Evolutionary conservation across 2,113 vertebrate species (phyloP).

Genomic region (Brienomyrus longianalis): DNA sequence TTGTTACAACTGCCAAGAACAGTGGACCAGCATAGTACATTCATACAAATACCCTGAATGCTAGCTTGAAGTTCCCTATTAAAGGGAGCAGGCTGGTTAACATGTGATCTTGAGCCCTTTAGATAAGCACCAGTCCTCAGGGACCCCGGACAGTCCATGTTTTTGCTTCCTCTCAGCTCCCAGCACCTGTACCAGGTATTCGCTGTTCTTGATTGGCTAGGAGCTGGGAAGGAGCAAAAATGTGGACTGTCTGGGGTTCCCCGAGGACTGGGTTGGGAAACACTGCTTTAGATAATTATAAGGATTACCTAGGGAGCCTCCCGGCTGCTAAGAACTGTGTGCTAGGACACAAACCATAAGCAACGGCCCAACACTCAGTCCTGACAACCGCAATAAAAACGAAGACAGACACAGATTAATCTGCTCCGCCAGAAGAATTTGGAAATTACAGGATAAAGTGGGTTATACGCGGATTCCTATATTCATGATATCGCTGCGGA

Average conservation of each 20-base stretch:
- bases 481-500: background rate
- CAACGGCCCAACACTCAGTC: too few species aligned
- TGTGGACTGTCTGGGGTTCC: too few species aligned
- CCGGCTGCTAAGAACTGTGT: background rate
- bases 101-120: background rate
- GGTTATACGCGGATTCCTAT: background rate
- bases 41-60: background rate
- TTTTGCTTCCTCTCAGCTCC: too few species aligned
- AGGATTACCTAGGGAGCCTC: background rate
- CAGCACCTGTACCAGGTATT: too few species aligned
- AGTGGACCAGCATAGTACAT: background rate
- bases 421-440: background rate
- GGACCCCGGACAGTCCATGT: too few species aligned
- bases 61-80: background rate
- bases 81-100: background rate
- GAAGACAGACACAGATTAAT: background rate
- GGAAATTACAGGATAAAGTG: background rate
- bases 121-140: background rate
- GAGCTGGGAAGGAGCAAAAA: too few species aligned
- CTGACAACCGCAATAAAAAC: background rate
- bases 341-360: background rate
- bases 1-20: background rate
- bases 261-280: too few species aligned
- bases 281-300: background rate
- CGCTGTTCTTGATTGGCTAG: too few species aligned